A percentile compares a stretch with the other conserved stretches of the same genome.
These are phyloP conservation scores for Lepus americanus DNA, from an alignment of 2,113 vertebrate species.

Conservation along the genomic window DNA sequence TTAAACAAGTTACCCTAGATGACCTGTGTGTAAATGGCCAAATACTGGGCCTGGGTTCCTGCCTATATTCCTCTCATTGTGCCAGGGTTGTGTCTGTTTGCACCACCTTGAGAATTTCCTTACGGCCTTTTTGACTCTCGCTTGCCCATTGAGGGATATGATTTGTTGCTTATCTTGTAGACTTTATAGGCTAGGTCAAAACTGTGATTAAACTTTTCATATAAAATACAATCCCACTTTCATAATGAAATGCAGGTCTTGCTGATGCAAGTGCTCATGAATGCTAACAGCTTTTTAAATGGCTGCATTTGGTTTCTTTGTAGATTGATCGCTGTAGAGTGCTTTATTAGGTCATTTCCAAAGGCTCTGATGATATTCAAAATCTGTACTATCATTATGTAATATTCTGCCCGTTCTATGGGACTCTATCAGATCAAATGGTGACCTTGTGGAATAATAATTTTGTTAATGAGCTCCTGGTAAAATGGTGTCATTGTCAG, in stretches of 20 bases:
- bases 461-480: constrained; percentile 44
- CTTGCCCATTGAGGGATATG: neutral
- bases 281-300: neutral
- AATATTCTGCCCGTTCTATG: neutral
- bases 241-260: constrained; percentile 40
- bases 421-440: neutral
- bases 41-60: neutral
- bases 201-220: neutral
- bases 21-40: neutral
- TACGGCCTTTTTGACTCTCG: neutral
- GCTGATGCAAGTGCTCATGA: neutral
- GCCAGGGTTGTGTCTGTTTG: neutral
- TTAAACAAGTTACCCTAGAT: neutral
- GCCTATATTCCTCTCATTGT: neutral
- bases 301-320: neutral
- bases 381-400: neutral
- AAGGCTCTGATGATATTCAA: neutral
- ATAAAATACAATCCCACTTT: constrained; percentile 58
- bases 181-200: constrained; percentile 43
- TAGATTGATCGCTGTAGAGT: neutral
- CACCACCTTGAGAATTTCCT: neutral
- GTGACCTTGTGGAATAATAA: constrained; percentile 26
- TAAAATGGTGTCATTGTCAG: constrained; percentile 13
- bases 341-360: neutral
- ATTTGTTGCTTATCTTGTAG: constrained; percentile 33